Percentiles rank a stretch among this genome's conserved stretches.
These are phyloP conservation scores for Lacanobia oleracea DNA, from an alignment of 2,888 invertebrate species.

Conservation along the genomic window DNA sequence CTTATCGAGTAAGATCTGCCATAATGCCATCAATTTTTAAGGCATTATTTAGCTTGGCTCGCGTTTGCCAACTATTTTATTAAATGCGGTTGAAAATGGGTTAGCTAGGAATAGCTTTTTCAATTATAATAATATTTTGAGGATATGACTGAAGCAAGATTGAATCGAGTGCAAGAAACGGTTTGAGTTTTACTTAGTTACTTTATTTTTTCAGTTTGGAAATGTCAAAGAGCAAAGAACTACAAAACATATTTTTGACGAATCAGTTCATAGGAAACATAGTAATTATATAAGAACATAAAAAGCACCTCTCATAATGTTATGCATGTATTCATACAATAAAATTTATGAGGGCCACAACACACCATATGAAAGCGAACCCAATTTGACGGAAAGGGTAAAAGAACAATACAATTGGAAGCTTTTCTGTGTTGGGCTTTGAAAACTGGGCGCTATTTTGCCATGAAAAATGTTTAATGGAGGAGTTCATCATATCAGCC, in stretches of 20 bases:
- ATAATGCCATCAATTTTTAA: no score
- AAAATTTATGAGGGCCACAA: constrained; percentile 48
- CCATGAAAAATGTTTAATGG: no score
- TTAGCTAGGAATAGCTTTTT: no score
- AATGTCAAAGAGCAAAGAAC: neutral
- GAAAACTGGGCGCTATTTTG: constrained; percentile 16
- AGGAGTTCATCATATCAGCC: no score
- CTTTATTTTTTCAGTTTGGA: neutral
- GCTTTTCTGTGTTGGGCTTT: constrained; percentile 38
- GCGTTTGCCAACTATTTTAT: no score
- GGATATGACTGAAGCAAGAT: no score
- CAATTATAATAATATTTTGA: no score
- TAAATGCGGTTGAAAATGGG: no score
- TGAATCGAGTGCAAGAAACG: no score
- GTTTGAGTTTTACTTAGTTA: no score
- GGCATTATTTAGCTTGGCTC: no score
- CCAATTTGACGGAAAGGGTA: constrained; percentile 55
- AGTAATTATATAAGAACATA: constrained; percentile 1
- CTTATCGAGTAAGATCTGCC: neutral
- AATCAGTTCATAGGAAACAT: constrained; percentile 20
- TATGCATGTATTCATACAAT: constrained; percentile 55
- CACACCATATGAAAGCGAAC: constrained; percentile 37
- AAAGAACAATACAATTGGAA: constrained; percentile 57
- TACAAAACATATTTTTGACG: neutral
- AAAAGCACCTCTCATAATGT: constrained; percentile 34